phyloP scores from a whole-genome alignment of 2,797 vertebrate species.

The Anableps anableps region DNA sequence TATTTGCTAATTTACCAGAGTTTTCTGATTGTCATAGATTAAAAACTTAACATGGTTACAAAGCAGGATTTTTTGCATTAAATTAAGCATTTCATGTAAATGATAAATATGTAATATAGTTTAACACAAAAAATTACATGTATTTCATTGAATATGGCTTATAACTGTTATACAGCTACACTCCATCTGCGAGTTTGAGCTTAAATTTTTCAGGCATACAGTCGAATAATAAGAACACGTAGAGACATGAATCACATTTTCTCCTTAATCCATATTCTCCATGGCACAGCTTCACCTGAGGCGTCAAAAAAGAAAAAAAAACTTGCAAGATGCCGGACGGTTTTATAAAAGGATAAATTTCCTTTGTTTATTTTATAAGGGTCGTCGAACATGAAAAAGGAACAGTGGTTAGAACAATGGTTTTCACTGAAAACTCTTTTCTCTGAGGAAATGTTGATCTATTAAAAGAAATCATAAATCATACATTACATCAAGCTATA shows the following conservation, averaged over 20 bases:
- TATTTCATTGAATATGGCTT: background rate
- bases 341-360: background rate
- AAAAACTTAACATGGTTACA: no score
- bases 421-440: background rate
- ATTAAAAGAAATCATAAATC: background rate
- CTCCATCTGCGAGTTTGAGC: background rate
- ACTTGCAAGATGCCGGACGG: background rate
- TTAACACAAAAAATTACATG: no score
- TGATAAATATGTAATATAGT: no score
- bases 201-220: background rate
- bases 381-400: background rate
- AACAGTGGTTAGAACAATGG: background rate
- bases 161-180: background rate
- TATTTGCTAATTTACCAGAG: no score
- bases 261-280: background rate
- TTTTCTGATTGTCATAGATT: no score
- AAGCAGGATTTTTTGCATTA: no score
- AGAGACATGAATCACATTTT: background rate
- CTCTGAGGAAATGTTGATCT: background rate
- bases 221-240: background rate
- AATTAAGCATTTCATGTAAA: no score
- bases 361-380: background rate
- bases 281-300: background rate
- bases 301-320: background rate
- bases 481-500: background rate